Conservation (phyloP, 2,113 vertebrate species). For the Dicentrarchus labrax region DNA sequence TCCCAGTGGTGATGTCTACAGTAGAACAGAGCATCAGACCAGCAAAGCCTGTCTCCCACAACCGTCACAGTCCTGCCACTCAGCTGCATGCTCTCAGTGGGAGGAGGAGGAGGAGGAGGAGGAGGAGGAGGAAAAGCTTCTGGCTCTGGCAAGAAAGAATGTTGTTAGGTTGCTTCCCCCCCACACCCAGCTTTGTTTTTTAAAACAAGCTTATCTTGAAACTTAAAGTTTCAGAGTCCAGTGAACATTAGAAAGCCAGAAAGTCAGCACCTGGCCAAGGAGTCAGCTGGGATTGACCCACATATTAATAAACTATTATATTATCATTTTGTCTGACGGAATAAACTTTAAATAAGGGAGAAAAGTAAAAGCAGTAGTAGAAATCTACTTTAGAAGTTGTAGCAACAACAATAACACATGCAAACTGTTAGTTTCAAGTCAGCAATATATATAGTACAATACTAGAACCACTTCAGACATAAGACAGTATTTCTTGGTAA, state of each 20-base stretch:
- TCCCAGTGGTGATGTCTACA: conserved; percentile 29
- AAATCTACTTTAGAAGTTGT: too few species aligned
- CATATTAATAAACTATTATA: too few species aligned
- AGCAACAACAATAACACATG: background rate
- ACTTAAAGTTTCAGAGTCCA: too few species aligned
- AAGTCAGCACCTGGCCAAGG: too few species aligned
- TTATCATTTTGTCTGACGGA: too few species aligned
- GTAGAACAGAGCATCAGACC: conserved; percentile 37
- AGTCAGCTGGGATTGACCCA: too few species aligned
- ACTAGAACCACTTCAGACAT: background rate
- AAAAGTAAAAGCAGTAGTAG: too few species aligned
- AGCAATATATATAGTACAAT: background rate
- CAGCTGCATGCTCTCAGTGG: background rate
- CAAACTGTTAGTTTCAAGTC: background rate
- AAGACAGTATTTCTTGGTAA: background rate
- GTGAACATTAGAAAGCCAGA: too few species aligned
- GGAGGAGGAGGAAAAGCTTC: background rate
- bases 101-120: background rate
- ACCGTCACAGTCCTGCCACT: background rate
- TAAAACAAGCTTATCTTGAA: background rate
- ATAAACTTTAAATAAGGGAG: too few species aligned
- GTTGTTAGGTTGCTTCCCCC: background rate
- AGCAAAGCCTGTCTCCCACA: conserved; percentile 31
- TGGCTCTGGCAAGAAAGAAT: background rate
- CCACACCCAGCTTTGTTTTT: background rate